Evolutionary conservation across 2,797 vertebrate species (phyloP).

Genomic region (Poeciliopsis presidionis): DNA sequence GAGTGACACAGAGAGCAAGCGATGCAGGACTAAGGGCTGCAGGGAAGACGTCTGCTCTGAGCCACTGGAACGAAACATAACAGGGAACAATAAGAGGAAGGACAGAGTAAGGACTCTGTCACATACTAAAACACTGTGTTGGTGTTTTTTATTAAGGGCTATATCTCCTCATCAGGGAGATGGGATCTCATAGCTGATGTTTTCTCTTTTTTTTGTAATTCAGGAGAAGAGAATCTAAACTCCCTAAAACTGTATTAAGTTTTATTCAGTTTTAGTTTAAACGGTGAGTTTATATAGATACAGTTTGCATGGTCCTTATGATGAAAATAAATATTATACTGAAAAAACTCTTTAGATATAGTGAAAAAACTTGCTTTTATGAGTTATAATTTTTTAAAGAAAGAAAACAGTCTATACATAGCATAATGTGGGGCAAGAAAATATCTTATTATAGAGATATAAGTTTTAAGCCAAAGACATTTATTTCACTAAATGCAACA

Average conservation of each 20-base stretch:
- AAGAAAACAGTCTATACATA: background rate
- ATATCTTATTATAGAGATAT: background rate
- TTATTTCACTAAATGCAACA: background rate
- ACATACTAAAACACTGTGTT: constrained; percentile 22
- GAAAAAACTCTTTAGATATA: background rate
- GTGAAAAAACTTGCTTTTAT: background rate
- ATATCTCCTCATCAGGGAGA: constrained; percentile 17
- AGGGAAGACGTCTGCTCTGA: constrained; percentile 56
- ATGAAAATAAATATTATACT: background rate
- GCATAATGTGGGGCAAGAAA: background rate
- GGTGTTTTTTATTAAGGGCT: constrained; percentile 20
- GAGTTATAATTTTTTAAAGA: background rate
- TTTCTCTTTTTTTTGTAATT: background rate
- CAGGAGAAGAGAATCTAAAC: background rate
- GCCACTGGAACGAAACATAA: constrained; percentile 59
- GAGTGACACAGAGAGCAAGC: constrained; percentile 47
- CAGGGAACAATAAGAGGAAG: constrained; percentile 54
- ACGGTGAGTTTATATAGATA: background rate
- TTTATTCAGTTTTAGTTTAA: background rate
- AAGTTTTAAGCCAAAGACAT: background rate
- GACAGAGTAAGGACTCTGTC: constrained; percentile 56
- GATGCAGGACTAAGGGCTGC: constrained; percentile 66
- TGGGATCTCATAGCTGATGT: background rate
- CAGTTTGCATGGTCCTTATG: background rate
- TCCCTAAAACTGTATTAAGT: background rate